A percentile compares a stretch with the other conserved stretches of the same genome.
phyloP scores from a whole-genome alignment of 2,888 invertebrate genomes.

The Xylocampa areola region DNA sequence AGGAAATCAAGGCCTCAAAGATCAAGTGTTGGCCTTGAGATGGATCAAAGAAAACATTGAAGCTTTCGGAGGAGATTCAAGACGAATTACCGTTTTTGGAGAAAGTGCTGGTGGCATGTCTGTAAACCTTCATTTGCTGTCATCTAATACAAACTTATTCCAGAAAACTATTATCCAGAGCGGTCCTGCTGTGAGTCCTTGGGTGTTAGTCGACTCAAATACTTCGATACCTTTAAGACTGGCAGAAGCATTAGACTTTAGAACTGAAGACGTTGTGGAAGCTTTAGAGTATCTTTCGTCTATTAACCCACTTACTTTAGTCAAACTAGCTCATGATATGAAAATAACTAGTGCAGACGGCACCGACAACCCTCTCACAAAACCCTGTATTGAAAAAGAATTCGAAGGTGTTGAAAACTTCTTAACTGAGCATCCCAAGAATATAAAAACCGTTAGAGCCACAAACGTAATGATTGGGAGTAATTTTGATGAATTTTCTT shows the following conservation, averaged over 20 bases:
- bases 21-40: slow-evolving; percentile 62
- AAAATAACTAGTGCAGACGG: not conserved
- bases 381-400: slow-evolving; percentile 29
- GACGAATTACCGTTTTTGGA: slow-evolving; percentile 60
- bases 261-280: slow-evolving; percentile 24
- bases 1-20: slow-evolving; percentile 70
- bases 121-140: slow-evolving; percentile 34
- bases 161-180: slow-evolving; percentile 43
- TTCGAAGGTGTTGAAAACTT: slow-evolving; percentile 37
- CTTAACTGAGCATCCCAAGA: slow-evolving; percentile 26
- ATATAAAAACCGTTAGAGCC: slow-evolving; percentile 22
- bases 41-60: slow-evolving; percentile 68
- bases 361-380: not conserved
- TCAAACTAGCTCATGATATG: slow-evolving; percentile 14
- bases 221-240: slow-evolving; percentile 21
- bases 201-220: slow-evolving; percentile 13
- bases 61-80: slow-evolving; percentile 62
- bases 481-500: slow-evolving; percentile 26
- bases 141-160: slow-evolving; percentile 32
- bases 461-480: slow-evolving; percentile 32
- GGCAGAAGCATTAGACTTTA: slow-evolving; percentile 28
- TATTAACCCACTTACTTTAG: slow-evolving; percentile 16
- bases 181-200: slow-evolving; percentile 33
- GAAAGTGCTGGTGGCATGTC: slow-evolving; percentile 63
- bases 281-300: slow-evolving; percentile 30